Evolutionary conservation across 1,140 invertebrate species (phyloP), one percentile per base, ranked within the genome.

Genomic region (Alviniconcha marisindica): DNA sequence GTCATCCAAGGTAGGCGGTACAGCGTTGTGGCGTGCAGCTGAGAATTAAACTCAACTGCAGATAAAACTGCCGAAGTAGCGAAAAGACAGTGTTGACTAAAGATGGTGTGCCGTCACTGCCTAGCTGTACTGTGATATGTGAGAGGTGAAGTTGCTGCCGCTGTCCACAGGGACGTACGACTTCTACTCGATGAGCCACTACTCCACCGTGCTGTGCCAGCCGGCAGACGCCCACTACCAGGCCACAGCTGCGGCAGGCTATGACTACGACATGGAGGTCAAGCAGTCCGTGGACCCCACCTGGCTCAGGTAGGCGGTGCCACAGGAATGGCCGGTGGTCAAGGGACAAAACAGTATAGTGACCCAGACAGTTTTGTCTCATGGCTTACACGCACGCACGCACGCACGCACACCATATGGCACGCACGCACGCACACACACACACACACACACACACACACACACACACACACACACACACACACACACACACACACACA

Each of bases 151-250:
- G n/a, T n/a, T n/a, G n/a, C n/a, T n/a, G n/a, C n/a, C n/a, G n/a
- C 36, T 74, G 18, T 31, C 71, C 78, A 31, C 71, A 91, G 90
- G 90, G 28, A 89, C 89, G 38, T 85, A 80, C 33, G 90, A 92
- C 78, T 89, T 88, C 71, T 83, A 91, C 73, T 89, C 87, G 36
- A 77, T 91, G 15, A 92, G 89, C 56, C 88, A 91, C 38, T 91
- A 92, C 81, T 90, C 90, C 3, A 86, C 90, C 15, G 21, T 69
- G 2, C 81, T 86, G 54, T 86, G 88, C 36, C 56, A 63, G 28
- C 74, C 73, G 5, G 31, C 83, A 40, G 82, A 86, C 18, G 42
- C 74, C 36, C 56, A 4, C 28, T 36, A 51, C 42, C 40, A 60
- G 28, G 69, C 81, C n/a, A 31, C 40, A 36, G 44, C 54, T 28